Percentiles rank a stretch among this genome's conserved stretches.
These are phyloP conservation scores for Gymnogyps californianus DNA, from an alignment of 2,113 vertebrate species.

Conservation along the genomic window DNA sequence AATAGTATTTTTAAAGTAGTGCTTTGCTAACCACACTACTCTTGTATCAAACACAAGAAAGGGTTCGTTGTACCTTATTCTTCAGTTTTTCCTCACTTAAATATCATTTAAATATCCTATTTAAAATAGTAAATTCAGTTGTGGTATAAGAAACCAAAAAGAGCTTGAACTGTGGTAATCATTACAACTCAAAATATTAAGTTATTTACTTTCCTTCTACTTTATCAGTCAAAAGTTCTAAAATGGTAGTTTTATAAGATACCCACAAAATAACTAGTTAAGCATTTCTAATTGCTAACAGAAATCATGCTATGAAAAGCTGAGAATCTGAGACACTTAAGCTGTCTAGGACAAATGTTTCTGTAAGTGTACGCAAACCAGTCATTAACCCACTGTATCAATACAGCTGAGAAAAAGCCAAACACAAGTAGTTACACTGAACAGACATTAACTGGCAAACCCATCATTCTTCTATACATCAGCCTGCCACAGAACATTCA, in stretches of 20 bases:
- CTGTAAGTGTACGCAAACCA: not conserved
- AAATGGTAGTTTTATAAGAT: not conserved
- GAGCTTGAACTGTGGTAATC: not conserved
- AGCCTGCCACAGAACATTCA: fast-evolving
- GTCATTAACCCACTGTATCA: not conserved
- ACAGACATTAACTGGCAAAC: not conserved
- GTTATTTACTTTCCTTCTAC: not conserved
- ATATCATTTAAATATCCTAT: not conserved
- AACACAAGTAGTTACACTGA: not conserved
- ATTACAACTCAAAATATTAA: not conserved
- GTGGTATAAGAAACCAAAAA: not conserved
- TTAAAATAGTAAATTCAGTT: not conserved
- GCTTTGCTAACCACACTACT: not conserved
- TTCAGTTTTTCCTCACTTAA: not conserved
- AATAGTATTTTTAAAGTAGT: not conserved
- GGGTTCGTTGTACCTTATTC: not conserved
- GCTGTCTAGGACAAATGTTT: not conserved
- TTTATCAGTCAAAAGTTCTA: not conserved
- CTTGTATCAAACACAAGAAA: not conserved
- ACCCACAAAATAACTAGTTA: not conserved
- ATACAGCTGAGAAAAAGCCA: not conserved
- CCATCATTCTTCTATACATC: not conserved
- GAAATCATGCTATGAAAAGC: not conserved
- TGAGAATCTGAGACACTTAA: not conserved
- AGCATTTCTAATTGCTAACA: not conserved